Evolutionary conservation across 2,113 vertebrate species (phyloP).

Genomic region (Clupea harengus): DNA sequence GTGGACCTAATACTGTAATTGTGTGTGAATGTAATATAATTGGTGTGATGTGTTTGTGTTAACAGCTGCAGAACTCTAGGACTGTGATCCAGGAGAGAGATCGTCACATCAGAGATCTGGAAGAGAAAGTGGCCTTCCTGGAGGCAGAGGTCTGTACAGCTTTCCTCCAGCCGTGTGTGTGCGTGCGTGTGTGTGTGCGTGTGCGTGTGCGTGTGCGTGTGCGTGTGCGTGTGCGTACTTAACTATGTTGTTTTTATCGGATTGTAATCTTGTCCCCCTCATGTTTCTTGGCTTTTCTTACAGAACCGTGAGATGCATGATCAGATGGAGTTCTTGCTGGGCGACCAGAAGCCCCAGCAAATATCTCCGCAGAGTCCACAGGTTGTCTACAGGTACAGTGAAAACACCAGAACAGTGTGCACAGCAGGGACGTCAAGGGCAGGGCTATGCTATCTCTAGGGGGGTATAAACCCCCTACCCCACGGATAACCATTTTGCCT

Average conservation of each 20-base stretch:
- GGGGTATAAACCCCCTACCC: no score
- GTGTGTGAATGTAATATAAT: slow-evolving; percentile 11
- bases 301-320: slow-evolving; percentile 90
- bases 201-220: neutral
- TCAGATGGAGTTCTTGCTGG: slow-evolving; percentile 80
- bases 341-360: slow-evolving; percentile 58
- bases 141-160: slow-evolving; percentile 83
- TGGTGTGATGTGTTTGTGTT: slow-evolving; percentile 10
- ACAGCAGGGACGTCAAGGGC: neutral
- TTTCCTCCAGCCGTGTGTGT: neutral
- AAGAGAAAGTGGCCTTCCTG: slow-evolving; percentile 83
- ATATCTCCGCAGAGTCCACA: slow-evolving; percentile 71
- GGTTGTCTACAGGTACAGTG: slow-evolving; percentile 74
- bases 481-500: no score
- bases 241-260: neutral
- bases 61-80: slow-evolving; percentile 87
- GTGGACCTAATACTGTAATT: neutral
- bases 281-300: neutral
- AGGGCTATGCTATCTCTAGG: no score
- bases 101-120: slow-evolving; percentile 78
- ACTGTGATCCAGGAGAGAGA: slow-evolving; percentile 81
- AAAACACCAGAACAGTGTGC: neutral
- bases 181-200: neutral
- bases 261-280: neutral
- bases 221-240: neutral